Base-by-base conservation (phyloP, 1,140 invertebrate genomes). In the Polypedilum pembai region DNA sequence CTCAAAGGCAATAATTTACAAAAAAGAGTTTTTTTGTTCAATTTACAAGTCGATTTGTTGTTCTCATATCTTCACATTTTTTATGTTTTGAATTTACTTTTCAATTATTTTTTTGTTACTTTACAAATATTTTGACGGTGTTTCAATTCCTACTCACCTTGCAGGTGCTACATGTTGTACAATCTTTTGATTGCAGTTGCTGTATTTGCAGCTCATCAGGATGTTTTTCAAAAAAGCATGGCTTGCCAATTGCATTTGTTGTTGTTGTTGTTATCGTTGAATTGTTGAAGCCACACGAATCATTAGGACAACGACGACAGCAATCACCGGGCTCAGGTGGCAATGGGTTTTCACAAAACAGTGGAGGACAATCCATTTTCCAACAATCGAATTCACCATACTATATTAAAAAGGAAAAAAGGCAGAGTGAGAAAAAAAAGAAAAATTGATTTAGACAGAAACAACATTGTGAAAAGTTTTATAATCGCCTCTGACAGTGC, bases 321-420 rank as follows among this genome's bases (percentile, higher is more conserved):
- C 90, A 90, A 79, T 91, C 88, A 10, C 87, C 87, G 17, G 86
- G 83, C 17, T 84, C 82, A 73, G 84, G 81, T 78, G 86, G 86
- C 74, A 92, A 82, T 41, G 89, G 85, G 78, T 90, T 86, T 76
- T 87, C 80, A 84, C 92, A 92, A 18, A 85, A 84, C 40, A 89
- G 82, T 20, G 87, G 87, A 75, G 92, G 92, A 85, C 94, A 95
- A 79, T 93, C 89, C 80, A 92, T 86, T 77, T 91, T 88, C 92
- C 92, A 94, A 80, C 93, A 96, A 84, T 94, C 93, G 75, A 93
- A 88, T 84, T 96, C 92, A 66, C 93, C 93, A 79, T 91, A 85
- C 92, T 93, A 81, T 8, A 75, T 40, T 12, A 74, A 40, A 8
- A 7, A 12, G 8, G 5, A 33, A 33, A 3, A 33, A 33, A 33